phyloP scores from a whole-genome alignment of 2,797 vertebrate species.

The Squalus acanthias region DNA sequence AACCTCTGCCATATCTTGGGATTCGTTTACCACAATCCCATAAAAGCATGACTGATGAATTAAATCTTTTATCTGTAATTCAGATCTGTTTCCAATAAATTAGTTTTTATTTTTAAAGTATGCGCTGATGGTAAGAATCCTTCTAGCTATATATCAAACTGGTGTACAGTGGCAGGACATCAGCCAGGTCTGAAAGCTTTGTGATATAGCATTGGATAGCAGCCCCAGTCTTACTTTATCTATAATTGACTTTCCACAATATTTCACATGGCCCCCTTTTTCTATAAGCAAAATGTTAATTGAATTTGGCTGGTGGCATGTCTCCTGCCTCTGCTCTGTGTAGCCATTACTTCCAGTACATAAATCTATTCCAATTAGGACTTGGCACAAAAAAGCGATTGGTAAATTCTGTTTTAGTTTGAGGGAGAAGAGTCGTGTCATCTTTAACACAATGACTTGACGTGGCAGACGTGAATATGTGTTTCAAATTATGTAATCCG shows the following conservation, averaged over 20 bases:
- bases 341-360: neutral
- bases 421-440: neutral
- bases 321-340: neutral
- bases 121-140: neutral
- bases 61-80: neutral
- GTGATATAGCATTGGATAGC: neutral
- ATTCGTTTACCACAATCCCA: neutral
- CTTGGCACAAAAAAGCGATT: neutral
- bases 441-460: neutral
- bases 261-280: no score
- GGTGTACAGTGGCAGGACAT: neutral
- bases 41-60: neutral
- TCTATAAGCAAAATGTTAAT: neutral
- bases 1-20: neutral
- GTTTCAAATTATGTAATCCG: neutral
- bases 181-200: neutral
- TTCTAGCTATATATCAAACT: neutral
- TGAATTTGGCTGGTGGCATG: neutral
- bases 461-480: neutral
- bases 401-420: neutral
- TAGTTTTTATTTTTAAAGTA: neutral
- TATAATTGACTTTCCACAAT: neutral
- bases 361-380: neutral
- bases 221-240: neutral
- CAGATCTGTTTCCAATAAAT: neutral